phyloP scores from a whole-genome alignment of 2,888 invertebrate genomes.

The Amblyjoppa fuscipennis region DNA sequence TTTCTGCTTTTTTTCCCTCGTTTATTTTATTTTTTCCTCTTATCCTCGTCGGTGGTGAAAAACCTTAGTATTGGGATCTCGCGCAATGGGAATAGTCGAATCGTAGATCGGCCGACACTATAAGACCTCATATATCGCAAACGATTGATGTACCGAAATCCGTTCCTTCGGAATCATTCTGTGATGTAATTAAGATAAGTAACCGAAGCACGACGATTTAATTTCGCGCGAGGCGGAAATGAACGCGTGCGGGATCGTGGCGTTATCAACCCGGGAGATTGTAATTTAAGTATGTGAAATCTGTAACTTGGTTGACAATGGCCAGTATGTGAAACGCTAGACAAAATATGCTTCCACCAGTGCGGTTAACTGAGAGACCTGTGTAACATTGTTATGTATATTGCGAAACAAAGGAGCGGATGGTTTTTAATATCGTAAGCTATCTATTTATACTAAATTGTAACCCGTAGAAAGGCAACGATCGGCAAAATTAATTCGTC shows the following conservation, averaged over 20 bases:
- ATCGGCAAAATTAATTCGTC: background rate
- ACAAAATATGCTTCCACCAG: constrained; percentile 74
- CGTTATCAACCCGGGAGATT: constrained; percentile 28
- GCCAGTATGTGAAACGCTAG: constrained; percentile 70
- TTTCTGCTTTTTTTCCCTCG: constrained; percentile 66
- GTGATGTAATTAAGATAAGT: constrained; percentile 39
- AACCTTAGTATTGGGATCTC: constrained; percentile 33
- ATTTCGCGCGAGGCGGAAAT: constrained; percentile 4
- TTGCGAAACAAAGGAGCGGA: constrained; percentile 71
- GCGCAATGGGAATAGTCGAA: constrained; percentile 45
- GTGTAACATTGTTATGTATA: constrained; percentile 78
- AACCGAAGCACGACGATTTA: constrained; percentile 7
- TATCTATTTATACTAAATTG: constrained; percentile 77
- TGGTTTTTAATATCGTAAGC: constrained; percentile 72
- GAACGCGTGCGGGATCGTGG: constrained; percentile 14
- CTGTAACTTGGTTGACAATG: constrained; percentile 69
- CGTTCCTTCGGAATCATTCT: constrained; percentile 57
- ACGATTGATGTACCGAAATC: constrained; percentile 44
- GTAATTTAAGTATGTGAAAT: constrained; percentile 37
- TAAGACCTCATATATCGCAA: constrained; percentile 14
- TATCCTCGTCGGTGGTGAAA: constrained; percentile 64
- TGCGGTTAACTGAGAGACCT: constrained; percentile 74
- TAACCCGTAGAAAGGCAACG: constrained; percentile 52
- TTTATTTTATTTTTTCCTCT: constrained; percentile 40
- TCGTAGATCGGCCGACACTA: constrained; percentile 40